A percentile compares a stretch with the other conserved stretches of the same genome.
phyloP scores from a whole-genome alignment of 2,888 invertebrate genomes.

The Lordiphosa andalusiaca region DNA sequence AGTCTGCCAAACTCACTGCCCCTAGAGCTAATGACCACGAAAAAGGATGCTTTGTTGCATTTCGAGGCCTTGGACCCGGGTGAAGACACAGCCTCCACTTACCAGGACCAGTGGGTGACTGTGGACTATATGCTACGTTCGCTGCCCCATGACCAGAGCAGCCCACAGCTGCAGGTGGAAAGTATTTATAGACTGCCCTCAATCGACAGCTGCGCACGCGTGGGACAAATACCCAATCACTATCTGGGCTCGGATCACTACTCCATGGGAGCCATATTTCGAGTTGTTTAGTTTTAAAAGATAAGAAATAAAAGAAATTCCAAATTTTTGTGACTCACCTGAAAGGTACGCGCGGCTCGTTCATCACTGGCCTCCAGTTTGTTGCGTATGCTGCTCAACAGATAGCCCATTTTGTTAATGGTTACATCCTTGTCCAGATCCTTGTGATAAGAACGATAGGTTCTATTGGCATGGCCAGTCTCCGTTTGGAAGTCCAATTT shows the following conservation, averaged over 20 bases:
- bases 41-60: conserved; percentile 16
- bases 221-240: conserved; percentile 87
- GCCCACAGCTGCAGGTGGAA: conserved; percentile 78
- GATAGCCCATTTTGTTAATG: conserved; percentile 76
- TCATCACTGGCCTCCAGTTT: conserved; percentile 77
- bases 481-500: conserved; percentile 66
- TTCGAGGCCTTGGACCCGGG: conserved; percentile 51
- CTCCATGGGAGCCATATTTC: conserved; percentile 87
- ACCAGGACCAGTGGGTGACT: conserved; percentile 87
- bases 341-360: conserved; percentile 69
- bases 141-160: conserved; percentile 74
- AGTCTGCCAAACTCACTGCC: conserved; percentile 76
- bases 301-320: conserved; percentile 3
- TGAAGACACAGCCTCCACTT: conserved; percentile 83
- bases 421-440: conserved; percentile 78
- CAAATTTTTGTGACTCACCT: conserved; percentile 55
- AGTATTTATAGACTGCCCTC: conserved; percentile 86
- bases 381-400: conserved; percentile 76
- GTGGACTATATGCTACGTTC: conserved; percentile 95
- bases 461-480: conserved; percentile 35
- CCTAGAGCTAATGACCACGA: conserved; percentile 12
- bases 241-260: conserved; percentile 91
- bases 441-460: conserved; percentile 77
- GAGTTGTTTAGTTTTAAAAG: conserved; percentile 37
- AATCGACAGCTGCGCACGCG: conserved; percentile 82